Evolutionary conservation across 2,113 vertebrate genomes (phyloP), one percentile per base, ranked within the genome.

Genomic region (Chlorodrepanis virens): DNA sequence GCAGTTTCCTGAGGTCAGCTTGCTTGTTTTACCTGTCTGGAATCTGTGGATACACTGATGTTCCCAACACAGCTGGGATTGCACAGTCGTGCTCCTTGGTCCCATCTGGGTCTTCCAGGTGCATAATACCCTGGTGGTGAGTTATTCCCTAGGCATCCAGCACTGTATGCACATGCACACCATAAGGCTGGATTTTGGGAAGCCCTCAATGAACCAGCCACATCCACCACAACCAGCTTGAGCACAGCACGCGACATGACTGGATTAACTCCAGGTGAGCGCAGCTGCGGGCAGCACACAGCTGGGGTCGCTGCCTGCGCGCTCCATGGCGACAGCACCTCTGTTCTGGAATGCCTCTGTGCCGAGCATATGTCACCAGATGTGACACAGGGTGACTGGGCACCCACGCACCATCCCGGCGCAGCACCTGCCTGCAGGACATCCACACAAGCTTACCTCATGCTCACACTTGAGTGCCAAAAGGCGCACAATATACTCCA

Each of bases 231-330:
- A 12, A 49, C 7, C 52, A n/a, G 53, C 7, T 37, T 17, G 9
- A 7, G 0, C 37, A 10, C 39, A 54, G 14, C 42, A 63, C 0
- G 0, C 0, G 1, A 40, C 3, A 0, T 0, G 12, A 44, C 1
- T 1, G 0, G 3, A 63, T 42, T 10, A 53, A 50, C 59, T 45
- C 31, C 28, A 6, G 0, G 0, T 2, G 52, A 60, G 42, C 0
- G 0, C 17, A 50, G 59, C 50, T 8, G 28, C 0, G 0, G n/a
- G 42, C 83, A 71, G 53, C 29, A 21, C 83, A 11, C 45, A 53
- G 2, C 40, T 2, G 20, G 4, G 9, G 42, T 42, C 39, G 3
- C 39, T 63, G 39, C 15, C 13, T 0, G 0, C 0, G 0, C 0
- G 0, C 23, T 76, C 35, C 44, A 19, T 4, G 11, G 50, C 0